Evolutionary conservation across 2,797 vertebrate species (phyloP).

Genomic region (Cossypha niveicapilla): DNA sequence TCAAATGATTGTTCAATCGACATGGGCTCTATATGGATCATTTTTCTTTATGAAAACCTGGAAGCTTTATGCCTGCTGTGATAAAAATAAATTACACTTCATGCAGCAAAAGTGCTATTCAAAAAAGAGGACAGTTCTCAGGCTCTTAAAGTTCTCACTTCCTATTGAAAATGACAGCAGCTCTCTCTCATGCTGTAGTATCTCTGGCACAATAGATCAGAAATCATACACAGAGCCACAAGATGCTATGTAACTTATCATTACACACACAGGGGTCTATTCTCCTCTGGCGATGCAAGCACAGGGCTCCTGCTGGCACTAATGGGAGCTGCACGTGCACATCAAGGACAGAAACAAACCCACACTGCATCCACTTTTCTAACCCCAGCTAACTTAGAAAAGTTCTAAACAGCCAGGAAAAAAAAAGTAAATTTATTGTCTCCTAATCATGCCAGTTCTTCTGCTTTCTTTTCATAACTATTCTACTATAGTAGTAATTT

Average conservation of each 20-base stretch:
- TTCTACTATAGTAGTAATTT: background rate
- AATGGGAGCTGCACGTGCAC: constrained; percentile 26
- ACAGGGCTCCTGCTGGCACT: constrained; percentile 45
- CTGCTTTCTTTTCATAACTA: background rate
- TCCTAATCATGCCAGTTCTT: background rate
- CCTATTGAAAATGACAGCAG: constrained; percentile 63
- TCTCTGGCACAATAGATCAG: constrained; percentile 58
- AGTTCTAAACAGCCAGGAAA: background rate
- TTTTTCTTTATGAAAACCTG: constrained; percentile 65
- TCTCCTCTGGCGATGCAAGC: background rate
- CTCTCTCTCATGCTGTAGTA: constrained; percentile 39
- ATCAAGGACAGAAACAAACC: constrained; percentile 22
- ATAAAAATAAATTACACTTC: constrained; percentile 67
- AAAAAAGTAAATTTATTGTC: background rate
- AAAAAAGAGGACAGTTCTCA: constrained; percentile 63
- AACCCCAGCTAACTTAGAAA: background rate
- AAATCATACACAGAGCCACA: constrained; percentile 50
- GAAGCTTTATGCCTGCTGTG: constrained; percentile 58
- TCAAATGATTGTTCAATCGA: constrained; percentile 39
- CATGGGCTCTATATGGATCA: constrained; percentile 20
- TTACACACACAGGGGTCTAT: constrained; percentile 40
- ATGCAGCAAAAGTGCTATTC: constrained; percentile 64
- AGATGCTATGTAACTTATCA: constrained; percentile 55
- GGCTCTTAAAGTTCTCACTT: constrained; percentile 60
- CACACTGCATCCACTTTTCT: background rate